Evolutionary conservation across 2,113 vertebrate genomes (phyloP).

Genomic region (Petrocephalus microphthalmus): DNA sequence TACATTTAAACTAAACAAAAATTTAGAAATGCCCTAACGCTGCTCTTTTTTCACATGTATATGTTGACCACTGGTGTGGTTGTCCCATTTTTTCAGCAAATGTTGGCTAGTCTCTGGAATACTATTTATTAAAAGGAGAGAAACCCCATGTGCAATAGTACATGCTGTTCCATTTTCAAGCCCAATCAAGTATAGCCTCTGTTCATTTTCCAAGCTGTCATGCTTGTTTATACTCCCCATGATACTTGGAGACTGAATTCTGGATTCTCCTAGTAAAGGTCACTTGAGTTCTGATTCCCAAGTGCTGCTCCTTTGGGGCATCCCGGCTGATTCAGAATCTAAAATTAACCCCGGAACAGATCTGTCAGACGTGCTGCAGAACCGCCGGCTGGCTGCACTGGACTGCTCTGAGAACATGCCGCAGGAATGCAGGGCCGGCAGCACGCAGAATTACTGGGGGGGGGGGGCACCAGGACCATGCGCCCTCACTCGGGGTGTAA

Average conservation of each 20-base stretch:
- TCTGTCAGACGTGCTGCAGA: not conserved
- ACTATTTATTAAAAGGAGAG: not conserved
- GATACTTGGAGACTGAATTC: not conserved
- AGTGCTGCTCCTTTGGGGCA: not conserved
- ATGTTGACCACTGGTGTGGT: not conserved
- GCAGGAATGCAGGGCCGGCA: constrained; percentile 28
- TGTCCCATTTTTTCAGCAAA: not conserved
- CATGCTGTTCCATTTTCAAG: constrained; percentile 14
- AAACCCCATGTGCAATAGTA: not conserved
- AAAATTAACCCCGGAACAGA: not conserved
- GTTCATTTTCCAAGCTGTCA: constrained; percentile 9
- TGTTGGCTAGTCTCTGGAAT: not conserved
- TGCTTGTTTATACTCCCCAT: not conserved
- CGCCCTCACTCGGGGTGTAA: constrained; percentile 34
- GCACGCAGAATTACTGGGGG: constrained; percentile 21
- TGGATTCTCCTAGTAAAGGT: not conserved
- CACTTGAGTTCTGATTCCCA: not conserved
- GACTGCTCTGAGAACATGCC: constrained; percentile 18
- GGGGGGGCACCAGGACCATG: not conserved
- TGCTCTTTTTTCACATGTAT: not conserved
- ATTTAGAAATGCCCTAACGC: not conserved
- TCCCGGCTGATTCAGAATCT: constrained; percentile 11
- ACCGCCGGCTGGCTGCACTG: constrained; percentile 11
- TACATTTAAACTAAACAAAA: not conserved
- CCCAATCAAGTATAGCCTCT: not conserved